A percentile compares a stretch with the other conserved stretches of the same genome.
These are phyloP conservation scores for Caiman crocodilus DNA, from an alignment of 2,797 vertebrate genomes.

Conservation along the genomic window DNA sequence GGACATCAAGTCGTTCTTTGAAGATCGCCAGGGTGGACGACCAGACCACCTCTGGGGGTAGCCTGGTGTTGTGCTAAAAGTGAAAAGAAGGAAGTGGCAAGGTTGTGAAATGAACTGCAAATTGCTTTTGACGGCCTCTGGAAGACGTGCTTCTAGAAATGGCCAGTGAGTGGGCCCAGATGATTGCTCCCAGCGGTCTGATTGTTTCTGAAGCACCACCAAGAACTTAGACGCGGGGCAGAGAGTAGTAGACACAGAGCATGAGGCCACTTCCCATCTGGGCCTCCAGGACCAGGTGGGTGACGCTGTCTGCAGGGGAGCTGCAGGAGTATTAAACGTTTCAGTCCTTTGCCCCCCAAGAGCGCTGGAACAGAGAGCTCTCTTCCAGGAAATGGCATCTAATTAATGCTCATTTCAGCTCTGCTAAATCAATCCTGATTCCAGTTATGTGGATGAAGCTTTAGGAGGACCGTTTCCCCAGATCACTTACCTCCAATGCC, in stretches of 20 bases:
- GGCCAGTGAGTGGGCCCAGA: background rate
- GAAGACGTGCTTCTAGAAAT: background rate
- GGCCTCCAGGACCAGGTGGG: background rate
- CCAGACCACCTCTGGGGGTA: no score
- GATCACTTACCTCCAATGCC: background rate
- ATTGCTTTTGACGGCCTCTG: background rate
- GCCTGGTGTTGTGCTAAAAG: background rate
- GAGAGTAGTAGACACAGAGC: background rate
- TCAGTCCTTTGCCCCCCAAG: background rate
- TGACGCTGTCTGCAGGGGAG: background rate
- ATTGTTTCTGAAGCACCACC: background rate
- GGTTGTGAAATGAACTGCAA: background rate
- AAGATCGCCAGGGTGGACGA: no score
- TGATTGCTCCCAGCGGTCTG: background rate
- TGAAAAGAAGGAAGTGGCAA: slow-evolving; percentile 13
- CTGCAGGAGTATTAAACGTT: background rate
- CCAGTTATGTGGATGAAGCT: background rate
- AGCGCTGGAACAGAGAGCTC: background rate
- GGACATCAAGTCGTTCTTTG: no score
- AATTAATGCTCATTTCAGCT: background rate
- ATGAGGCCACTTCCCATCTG: background rate
- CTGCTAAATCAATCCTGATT: background rate
- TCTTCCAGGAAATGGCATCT: background rate
- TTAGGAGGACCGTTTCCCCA: background rate
- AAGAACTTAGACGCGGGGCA: background rate